Evolutionary conservation across 2,797 vertebrate genomes (phyloP).

Genomic region (Vireo griseus): DNA sequence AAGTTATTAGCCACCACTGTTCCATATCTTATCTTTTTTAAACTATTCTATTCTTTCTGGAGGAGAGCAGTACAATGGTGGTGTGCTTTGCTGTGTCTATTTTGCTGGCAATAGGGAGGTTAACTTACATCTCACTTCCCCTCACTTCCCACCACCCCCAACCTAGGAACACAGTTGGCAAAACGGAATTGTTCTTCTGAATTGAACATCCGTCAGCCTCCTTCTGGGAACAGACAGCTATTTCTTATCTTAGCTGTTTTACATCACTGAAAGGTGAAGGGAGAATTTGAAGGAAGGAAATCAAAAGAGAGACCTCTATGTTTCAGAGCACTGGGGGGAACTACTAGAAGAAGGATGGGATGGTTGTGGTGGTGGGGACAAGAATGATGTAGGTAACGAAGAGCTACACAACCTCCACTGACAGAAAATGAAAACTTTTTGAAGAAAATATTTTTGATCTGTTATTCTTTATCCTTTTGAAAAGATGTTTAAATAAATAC

Average conservation of each 20-base stretch:
- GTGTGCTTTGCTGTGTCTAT: neutral
- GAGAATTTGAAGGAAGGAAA: slow-evolving; percentile 40
- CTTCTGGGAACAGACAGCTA: slow-evolving; percentile 38
- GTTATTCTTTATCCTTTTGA: neutral
- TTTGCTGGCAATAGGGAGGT: neutral
- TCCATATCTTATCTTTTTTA: neutral
- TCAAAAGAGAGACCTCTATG: neutral
- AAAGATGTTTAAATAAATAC: neutral
- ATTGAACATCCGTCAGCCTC: slow-evolving; percentile 18
- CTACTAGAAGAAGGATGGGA: neutral
- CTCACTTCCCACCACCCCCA: neutral
- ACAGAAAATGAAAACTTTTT: neutral
- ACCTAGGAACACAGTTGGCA: slow-evolving; percentile 14
- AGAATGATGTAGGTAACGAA: neutral
- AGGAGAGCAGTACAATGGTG: neutral
- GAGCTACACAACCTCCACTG: neutral
- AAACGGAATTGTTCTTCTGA: slow-evolving; percentile 35
- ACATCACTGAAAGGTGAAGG: slow-evolving; percentile 23
- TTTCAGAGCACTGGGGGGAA: neutral
- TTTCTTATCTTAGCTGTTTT: slow-evolving; percentile 50
- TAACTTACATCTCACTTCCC: neutral
- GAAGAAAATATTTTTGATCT: neutral
- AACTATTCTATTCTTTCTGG: neutral
- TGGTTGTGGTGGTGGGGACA: neutral
- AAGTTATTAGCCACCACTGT: neutral